phyloP scores from a whole-genome alignment of 2,113 vertebrate species.

The Haemorhous mexicanus region DNA sequence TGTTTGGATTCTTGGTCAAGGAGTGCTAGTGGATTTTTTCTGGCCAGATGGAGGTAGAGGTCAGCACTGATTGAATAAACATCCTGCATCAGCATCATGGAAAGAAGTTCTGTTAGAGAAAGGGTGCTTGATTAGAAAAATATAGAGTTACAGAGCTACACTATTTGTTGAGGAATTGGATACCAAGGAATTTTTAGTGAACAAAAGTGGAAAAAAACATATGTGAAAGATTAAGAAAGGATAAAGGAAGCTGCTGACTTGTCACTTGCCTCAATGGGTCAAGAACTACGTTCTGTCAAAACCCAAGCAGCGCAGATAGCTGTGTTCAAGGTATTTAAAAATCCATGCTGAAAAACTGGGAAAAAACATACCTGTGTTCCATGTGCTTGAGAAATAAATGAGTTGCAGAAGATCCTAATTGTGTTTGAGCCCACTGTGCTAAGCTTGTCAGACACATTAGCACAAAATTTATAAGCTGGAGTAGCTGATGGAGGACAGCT shows the following conservation, averaged over 20 bases:
- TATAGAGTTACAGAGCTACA: not conserved
- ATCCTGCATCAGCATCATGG: not conserved
- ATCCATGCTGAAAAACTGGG: not conserved
- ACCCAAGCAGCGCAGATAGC: not conserved
- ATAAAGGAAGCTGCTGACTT: not conserved
- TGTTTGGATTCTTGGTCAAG: not conserved
- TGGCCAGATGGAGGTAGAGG: not conserved
- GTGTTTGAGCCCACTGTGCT: not conserved
- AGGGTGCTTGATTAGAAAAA: not conserved
- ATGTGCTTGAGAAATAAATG: not conserved
- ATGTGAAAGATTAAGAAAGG: not conserved
- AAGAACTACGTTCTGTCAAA: not conserved
- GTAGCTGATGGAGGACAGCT: not conserved
- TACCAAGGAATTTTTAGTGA: not conserved
- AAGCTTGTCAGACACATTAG: not conserved
- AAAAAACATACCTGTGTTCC: not conserved
- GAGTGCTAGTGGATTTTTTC: not conserved
- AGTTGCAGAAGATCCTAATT: not conserved
- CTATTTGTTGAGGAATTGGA: not conserved
- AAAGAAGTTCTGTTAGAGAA: not conserved
- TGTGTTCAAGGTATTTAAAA: not conserved
- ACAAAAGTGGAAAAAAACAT: not conserved
- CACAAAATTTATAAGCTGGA: not conserved
- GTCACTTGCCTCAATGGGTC: not conserved
- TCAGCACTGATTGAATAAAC: not conserved